These are phyloP conservation scores for Harpalus rufipes DNA, from an alignment of 2,888 invertebrate species.

Conservation along the genomic window DNA sequence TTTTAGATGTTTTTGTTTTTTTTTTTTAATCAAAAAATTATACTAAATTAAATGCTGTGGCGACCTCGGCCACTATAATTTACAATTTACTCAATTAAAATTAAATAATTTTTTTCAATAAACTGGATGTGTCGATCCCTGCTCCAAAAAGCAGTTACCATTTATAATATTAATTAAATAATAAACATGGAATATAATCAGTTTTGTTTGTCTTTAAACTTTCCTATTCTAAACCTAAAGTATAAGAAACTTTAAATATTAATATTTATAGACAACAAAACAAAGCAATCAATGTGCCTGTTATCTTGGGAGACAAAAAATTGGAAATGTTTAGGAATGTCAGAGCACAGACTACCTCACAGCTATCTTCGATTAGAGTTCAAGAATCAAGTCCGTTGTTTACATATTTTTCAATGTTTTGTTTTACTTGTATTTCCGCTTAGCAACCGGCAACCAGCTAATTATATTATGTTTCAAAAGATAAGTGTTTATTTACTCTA, in stretches of 20 bases:
- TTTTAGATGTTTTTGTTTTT: too few species aligned
- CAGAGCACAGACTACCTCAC: neutral
- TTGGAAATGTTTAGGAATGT: neutral
- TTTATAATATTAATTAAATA: too few species aligned
- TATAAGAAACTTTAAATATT: too few species aligned
- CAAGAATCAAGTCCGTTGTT: conserved; percentile 29
- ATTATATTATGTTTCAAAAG: conserved; percentile 5
- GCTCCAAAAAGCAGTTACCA: too few species aligned
- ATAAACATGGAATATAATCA: neutral
- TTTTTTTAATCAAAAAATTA: too few species aligned
- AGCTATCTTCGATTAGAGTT: conserved; percentile 24
- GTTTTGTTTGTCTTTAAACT: neutral
- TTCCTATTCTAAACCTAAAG: neutral
- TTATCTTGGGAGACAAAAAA: conserved; percentile 1
- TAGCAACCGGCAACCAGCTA: neutral
- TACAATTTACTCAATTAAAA: too few species aligned
- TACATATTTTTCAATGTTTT: conserved; percentile 11
- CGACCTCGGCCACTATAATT: too few species aligned
- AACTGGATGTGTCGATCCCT: too few species aligned
- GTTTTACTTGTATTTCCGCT: conserved; percentile 13
- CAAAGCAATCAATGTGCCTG: neutral
- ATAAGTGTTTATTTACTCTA: conserved; percentile 5
- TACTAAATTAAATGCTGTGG: too few species aligned
- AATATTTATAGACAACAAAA: neutral
- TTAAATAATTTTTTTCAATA: too few species aligned